These are phyloP conservation scores for Rana temporaria DNA, from an alignment of 2,113 vertebrate genomes.

Conservation along the genomic window DNA sequence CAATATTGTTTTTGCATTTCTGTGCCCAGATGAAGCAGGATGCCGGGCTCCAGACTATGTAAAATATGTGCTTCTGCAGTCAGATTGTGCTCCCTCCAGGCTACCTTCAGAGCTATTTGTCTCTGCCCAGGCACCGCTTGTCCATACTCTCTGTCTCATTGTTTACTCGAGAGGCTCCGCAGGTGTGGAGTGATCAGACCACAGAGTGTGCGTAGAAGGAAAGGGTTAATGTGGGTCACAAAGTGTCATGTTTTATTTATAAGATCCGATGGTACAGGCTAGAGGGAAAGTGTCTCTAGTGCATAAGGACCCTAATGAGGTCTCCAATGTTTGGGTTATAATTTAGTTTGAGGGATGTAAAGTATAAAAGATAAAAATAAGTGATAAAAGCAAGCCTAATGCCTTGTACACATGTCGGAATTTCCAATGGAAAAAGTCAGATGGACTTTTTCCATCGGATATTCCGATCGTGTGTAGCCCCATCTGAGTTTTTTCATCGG, in stretches of 20 bases:
- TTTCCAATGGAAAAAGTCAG: too few species aligned
- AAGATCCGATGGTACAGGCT: background rate
- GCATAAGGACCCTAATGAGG: background rate
- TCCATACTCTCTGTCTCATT: background rate
- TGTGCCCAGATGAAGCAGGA: conserved; percentile 17
- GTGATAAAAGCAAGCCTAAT: too few species aligned
- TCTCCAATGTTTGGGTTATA: too few species aligned
- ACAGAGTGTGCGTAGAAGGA: background rate
- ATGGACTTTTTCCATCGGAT: too few species aligned
- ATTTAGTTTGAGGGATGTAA: too few species aligned
- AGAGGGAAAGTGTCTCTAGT: background rate
- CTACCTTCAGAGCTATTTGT: background rate
- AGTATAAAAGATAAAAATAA: too few species aligned
- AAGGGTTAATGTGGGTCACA: background rate
- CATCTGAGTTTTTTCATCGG: too few species aligned
- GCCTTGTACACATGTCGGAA: too few species aligned
- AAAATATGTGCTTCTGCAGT: conserved; percentile 32
- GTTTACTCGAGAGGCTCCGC: background rate
- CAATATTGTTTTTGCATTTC: conserved; percentile 32
- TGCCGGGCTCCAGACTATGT: conserved; percentile 4
- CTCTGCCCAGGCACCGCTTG: background rate
- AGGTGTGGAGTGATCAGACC: background rate
- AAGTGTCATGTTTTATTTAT: background rate
- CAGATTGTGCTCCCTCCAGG: conserved; percentile 12
- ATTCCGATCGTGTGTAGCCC: too few species aligned